A percentile compares a stretch with the other conserved stretches of the same genome.
These are phyloP conservation scores for Itoplectis maculator DNA, from an alignment of 2,888 invertebrate genomes.

Conservation along the genomic window DNA sequence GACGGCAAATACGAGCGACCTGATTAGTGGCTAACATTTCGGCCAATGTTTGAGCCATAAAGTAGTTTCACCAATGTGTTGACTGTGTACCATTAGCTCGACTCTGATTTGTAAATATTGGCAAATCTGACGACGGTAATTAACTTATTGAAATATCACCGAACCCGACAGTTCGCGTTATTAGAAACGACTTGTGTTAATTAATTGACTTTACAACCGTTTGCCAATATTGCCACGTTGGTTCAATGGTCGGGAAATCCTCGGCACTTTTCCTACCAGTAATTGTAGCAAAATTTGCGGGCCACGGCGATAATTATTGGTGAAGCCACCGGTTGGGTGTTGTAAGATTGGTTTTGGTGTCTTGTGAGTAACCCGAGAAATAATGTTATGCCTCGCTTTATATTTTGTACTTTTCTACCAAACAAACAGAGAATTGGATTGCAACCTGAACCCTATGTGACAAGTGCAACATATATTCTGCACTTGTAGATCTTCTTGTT, in stretches of 20 bases:
- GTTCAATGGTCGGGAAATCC: not conserved
- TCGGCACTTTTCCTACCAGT: no score
- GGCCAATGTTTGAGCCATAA: not conserved
- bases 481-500: no score
- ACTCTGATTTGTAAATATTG: not conserved
- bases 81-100: not conserved
- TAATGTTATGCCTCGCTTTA: no score
- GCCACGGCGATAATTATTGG: no score
- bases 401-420: no score
- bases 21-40: not conserved
- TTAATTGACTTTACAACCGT: not conserved
- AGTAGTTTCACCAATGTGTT: constrained; percentile 7
- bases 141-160: not conserved
- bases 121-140: not conserved
- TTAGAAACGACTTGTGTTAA: not conserved
- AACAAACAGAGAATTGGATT: no score
- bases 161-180: not conserved
- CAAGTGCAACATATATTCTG: no score
- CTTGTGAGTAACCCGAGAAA: no score
- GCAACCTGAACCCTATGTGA: no score
- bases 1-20: not conserved
- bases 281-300: no score
- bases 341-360: no score
- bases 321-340: no score
- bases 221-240: not conserved